Evolutionary conservation across 2,113 vertebrate species (phyloP), one percentile per base, ranked within the genome.

Genomic region (Micronycteris hirsuta): DNA sequence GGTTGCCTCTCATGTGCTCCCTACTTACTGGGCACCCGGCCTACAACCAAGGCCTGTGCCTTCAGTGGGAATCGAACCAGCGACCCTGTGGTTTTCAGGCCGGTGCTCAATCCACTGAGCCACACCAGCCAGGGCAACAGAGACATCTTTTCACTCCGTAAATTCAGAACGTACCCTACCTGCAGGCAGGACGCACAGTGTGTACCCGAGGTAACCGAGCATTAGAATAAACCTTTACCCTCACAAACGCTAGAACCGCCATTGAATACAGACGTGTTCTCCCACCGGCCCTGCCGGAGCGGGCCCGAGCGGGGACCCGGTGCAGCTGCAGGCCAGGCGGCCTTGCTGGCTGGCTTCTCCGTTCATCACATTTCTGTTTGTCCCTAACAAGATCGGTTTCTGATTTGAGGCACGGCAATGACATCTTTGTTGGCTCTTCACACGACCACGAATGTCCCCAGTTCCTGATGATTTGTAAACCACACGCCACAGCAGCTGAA

Each of bases 401-500:
- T 78, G 91, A 89, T 91, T 70, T 81, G 36, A 68, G 49, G 52
- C 92, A 93, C 92, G 70, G 71, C 58, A 80, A 67, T 28, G 54
- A 31, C 24, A 41, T 56, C n/a, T 15, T 56, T 83, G 85, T 85
- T 93, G 82, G 71, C 92, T 96, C 14, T 93, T 95, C 70, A 41
- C 33, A 68, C 49, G 73, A 83, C 33, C 13, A 43, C 4, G 9
- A 82, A 74, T 83, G 43, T 95, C 43, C 63, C 68, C 76, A 89
- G 47, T 12, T 93, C 33, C 78, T 88, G 71, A 54, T 68, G 73
- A 93, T 91, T 93, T 95, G 58, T 81, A 77, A 85, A 94, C 58
- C 83, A 91, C 86, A 96, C 74, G 20, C 82, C 73, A 38, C 33
- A 86, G 56, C 71, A 95, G 67, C 65, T 63, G 38, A 93, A 94